Conservation (phyloP, 2,113 vertebrate genomes). For the Rhabdornis inornatus region DNA sequence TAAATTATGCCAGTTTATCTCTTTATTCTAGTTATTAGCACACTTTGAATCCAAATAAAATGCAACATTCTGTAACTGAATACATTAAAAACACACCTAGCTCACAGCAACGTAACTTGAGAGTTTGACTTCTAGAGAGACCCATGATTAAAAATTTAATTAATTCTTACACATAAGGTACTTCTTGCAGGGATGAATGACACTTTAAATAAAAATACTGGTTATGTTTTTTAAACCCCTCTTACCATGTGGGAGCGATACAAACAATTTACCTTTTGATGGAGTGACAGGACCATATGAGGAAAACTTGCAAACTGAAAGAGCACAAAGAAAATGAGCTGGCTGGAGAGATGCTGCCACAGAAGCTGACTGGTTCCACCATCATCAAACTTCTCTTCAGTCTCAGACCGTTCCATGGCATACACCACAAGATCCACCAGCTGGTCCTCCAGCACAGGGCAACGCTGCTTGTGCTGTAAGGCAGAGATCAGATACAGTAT, state of each 20-base stretch:
- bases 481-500: slow-evolving; percentile 77
- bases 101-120: not conserved
- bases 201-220: not conserved
- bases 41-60: not conserved
- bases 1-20: not conserved
- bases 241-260: not conserved
- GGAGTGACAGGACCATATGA: slow-evolving; percentile 97
- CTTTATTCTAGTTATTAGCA: not conserved
- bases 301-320: slow-evolving; percentile 99
- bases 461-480: slow-evolving; percentile 96
- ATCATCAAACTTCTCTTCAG: slow-evolving; percentile 96
- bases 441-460: slow-evolving; percentile 98
- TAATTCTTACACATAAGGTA: not conserved
- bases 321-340: slow-evolving; percentile 99
- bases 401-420: slow-evolving; percentile 98
- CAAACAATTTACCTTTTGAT: slow-evolving; percentile 89
- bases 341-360: slow-evolving; percentile 99
- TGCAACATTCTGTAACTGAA: not conserved
- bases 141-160: not conserved
- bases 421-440: slow-evolving; percentile 98
- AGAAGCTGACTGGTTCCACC: slow-evolving; percentile 97
- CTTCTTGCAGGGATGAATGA: not conserved
- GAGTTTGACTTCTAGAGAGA: not conserved
- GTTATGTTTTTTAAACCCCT: not conserved
- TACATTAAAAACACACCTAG: not conserved